Percentiles rank a stretch among this genome's conserved stretches.
These are phyloP conservation scores for Xestia xanthographa DNA, from an alignment of 2,888 invertebrate species.

Conservation along the genomic window DNA sequence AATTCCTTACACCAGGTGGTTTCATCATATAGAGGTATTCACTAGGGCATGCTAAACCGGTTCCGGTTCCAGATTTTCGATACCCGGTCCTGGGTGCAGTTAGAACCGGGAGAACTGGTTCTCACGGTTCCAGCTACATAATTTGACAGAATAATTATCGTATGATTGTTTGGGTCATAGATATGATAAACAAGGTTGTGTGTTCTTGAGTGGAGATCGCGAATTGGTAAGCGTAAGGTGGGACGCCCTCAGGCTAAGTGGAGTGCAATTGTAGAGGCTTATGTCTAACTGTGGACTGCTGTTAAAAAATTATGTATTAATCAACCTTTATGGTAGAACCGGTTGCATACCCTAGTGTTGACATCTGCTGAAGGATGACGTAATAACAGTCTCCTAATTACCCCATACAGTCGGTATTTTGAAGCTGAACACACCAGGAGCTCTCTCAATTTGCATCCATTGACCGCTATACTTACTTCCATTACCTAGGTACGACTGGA, in stretches of 20 bases:
- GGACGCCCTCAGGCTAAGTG: no score
- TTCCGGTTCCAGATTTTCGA: neutral
- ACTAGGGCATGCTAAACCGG: neutral
- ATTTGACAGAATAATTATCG: neutral
- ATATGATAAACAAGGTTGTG: no score
- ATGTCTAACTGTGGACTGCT: no score
- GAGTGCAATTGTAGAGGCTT: no score
- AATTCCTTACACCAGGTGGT: constrained; percentile 69
- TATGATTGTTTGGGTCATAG: no score
- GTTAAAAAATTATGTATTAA: no score
- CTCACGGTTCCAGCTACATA: no score
- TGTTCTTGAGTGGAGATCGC: no score
- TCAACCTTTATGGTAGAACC: neutral
- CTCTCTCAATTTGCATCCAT: neutral
- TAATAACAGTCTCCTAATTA: constrained; percentile 15
- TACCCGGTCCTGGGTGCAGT: neutral
- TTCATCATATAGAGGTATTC: constrained; percentile 28
- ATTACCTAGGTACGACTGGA: neutral
- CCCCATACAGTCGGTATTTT: neutral
- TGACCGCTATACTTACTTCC: neutral
- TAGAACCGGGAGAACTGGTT: neutral
- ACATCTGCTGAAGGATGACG: constrained; percentile 14
- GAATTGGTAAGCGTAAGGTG: no score
- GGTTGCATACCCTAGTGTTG: constrained; percentile 7
- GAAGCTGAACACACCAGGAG: neutral